Conservation (phyloP, 2,797 vertebrate genomes). For the Lacerta viridis region DNA sequence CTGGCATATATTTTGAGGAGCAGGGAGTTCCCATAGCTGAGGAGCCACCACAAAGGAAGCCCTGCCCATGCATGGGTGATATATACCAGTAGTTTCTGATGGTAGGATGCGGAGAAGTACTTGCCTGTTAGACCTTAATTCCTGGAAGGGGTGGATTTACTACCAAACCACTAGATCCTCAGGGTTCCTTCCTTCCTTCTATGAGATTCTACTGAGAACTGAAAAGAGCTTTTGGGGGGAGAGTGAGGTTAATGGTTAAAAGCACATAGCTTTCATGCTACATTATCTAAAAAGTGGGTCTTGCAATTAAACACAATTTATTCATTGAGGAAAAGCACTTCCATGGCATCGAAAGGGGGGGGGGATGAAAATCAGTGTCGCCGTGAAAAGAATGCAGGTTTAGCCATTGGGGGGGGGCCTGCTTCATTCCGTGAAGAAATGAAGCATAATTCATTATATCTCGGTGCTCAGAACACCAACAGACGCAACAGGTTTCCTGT, state of each 20-base stretch:
- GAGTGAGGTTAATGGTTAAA: not conserved
- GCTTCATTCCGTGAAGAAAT: not conserved
- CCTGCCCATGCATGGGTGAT: too few relatives aligned
- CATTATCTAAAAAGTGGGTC: slow-evolving; percentile 8
- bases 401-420: not conserved
- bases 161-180: too few relatives aligned
- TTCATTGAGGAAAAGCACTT: slow-evolving; percentile 32
- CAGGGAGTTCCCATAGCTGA: too few relatives aligned
- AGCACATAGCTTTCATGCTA: not conserved
- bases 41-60: too few relatives aligned
- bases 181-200: too few relatives aligned
- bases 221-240: not conserved
- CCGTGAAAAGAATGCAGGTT: slow-evolving; percentile 10
- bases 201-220: too few relatives aligned
- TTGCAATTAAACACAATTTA: not conserved
- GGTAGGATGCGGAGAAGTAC: too few relatives aligned
- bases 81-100: too few relatives aligned
- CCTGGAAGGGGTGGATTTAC: too few relatives aligned
- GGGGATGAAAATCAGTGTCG: slow-evolving; percentile 36
- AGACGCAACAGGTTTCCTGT: slow-evolving; percentile 21
- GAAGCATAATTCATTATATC: not conserved
- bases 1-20: too few relatives aligned
- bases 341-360: slow-evolving; percentile 22
- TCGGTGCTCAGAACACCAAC: slow-evolving; percentile 23
- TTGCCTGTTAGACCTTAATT: too few relatives aligned